phyloP scores from a whole-genome alignment of 2,888 invertebrate genomes.

The Rhogogaster chlorosoma region DNA sequence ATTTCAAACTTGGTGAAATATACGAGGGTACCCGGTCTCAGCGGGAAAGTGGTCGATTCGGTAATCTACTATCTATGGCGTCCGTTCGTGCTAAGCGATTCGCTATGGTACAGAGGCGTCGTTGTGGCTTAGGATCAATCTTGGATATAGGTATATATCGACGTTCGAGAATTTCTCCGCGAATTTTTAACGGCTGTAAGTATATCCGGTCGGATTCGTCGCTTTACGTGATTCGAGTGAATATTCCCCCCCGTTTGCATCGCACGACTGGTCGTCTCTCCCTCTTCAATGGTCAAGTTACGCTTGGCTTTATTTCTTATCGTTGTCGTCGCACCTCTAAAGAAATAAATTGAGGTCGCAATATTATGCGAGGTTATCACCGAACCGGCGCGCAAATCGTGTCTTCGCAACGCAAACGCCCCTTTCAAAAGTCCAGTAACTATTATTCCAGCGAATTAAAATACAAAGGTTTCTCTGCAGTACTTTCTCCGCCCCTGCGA shows the following conservation, averaged over 20 bases:
- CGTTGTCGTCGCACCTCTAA: conserved; percentile 16
- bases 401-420: conserved; percentile 16
- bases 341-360: conserved; percentile 16
- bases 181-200: conserved; percentile 9
- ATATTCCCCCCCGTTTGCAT: conserved; percentile 4
- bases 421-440: conserved; percentile 9
- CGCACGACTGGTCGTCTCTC: conserved; percentile 18
- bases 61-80: conserved; percentile 34
- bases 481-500: conserved; percentile 15
- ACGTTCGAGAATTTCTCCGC: background rate
- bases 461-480: conserved; percentile 36
- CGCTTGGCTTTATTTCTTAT: conserved; percentile 13
- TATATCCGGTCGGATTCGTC: conserved; percentile 3
- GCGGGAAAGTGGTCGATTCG: conserved; percentile 28
- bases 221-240: background rate
- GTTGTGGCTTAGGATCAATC: conserved; percentile 28
- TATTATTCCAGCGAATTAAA: conserved; percentile 41
- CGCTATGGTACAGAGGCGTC: conserved; percentile 1
- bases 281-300: conserved; percentile 21
- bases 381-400: background rate
- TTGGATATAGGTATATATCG: background rate
- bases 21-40: conserved; percentile 21
- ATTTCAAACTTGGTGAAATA: conserved; percentile 25
- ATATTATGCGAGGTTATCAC: conserved; percentile 27
- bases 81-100: conserved; percentile 20